Conservation (phyloP, 2,113 vertebrate species). For the Poeciliopsis prolifica region DNA sequence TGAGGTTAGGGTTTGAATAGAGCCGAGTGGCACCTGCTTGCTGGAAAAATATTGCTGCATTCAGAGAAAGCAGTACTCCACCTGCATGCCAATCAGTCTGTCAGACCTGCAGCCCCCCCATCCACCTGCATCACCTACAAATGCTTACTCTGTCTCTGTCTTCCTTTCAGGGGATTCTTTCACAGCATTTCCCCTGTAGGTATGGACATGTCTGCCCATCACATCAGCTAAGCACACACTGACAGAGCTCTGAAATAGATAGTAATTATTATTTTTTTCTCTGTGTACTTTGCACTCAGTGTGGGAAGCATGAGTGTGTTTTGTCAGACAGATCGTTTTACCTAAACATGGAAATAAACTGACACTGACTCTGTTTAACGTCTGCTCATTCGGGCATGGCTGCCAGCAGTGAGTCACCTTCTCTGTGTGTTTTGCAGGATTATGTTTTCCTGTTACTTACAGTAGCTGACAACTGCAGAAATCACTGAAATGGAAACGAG, state of each 20-base stretch:
- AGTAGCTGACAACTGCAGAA: slow-evolving; percentile 48
- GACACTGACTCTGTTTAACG: slow-evolving; percentile 32
- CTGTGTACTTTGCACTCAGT: slow-evolving; percentile 6
- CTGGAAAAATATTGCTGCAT: slow-evolving; percentile 85
- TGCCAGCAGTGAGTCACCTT: slow-evolving; percentile 52
- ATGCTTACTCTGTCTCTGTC: slow-evolving; percentile 16
- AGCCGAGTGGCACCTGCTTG: slow-evolving; percentile 87
- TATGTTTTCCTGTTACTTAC: slow-evolving; percentile 44
- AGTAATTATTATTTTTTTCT: slow-evolving; percentile 49
- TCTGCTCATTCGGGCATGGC: slow-evolving; percentile 33
- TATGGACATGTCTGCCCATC: slow-evolving; percentile 45
- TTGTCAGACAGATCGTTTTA: slow-evolving; percentile 36
- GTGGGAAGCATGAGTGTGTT: slow-evolving; percentile 15
- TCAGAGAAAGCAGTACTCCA: slow-evolving; percentile 71
- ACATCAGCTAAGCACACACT: slow-evolving; percentile 34
- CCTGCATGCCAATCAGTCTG: slow-evolving; percentile 86
- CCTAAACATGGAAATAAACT: slow-evolving; percentile 39
- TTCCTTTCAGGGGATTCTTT: slow-evolving; percentile 29
- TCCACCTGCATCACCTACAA: slow-evolving; percentile 45
- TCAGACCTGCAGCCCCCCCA: slow-evolving; percentile 47
- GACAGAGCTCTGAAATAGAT: slow-evolving; percentile 26
- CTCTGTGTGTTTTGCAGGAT: slow-evolving; percentile 17
- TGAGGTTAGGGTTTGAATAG: slow-evolving; percentile 66
- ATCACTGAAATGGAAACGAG: slow-evolving; percentile 26
- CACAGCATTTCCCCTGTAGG: slow-evolving; percentile 31